Base-by-base conservation (phyloP, 2,888 invertebrate genomes). In the Trissoscelio sp. region DNA sequence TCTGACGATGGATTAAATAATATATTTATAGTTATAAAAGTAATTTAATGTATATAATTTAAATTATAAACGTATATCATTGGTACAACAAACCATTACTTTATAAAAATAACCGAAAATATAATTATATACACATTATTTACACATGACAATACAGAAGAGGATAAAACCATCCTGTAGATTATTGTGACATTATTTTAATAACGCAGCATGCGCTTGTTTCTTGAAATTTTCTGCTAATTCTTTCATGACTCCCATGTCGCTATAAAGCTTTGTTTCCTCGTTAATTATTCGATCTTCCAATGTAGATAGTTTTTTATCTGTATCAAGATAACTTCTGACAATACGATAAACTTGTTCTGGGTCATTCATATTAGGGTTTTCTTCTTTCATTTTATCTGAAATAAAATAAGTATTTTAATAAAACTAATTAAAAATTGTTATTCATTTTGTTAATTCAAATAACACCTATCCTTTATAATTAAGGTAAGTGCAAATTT, bases 141-240 rank as follows among this genome's bases (percentile, higher is more conserved):
- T 11, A 34, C 11, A 34, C 2, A 6, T 34, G 9, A 12, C 39
- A 39, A 39, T 14, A 12, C 12, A 39, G 6, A 12, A 39, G 1
- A 5, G n/a, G 6, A 14, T 39, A 39, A 39, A 12, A n/a, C 1
- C 1, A 7, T 39, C 2, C 0, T 39, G 2, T 2, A 2, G 12
- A 39, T 12, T 1, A 2, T 3, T 2, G 6, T 24, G 12, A 5
- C 3, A 79, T 67, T 82, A 87, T 70, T 84, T 83, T 12, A 88
- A 79, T 31, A 92, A 82, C 60, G 92, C 92, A 46, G 89, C 89
- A 60, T 90, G 85, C 2, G 92, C 91, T 85, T 92, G 91, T 73
- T 89, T 87, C 81, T 89, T 89, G 55, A 92, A 91, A 34, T 91
- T 89, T 80, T 91, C 88, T 5, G 91, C 89, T 79, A 92, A 88